Percentiles rank a stretch among this genome's conserved stretches.
phyloP scores from a whole-genome alignment of 1,140 invertebrate species.

The Drosophila truncata region DNA sequence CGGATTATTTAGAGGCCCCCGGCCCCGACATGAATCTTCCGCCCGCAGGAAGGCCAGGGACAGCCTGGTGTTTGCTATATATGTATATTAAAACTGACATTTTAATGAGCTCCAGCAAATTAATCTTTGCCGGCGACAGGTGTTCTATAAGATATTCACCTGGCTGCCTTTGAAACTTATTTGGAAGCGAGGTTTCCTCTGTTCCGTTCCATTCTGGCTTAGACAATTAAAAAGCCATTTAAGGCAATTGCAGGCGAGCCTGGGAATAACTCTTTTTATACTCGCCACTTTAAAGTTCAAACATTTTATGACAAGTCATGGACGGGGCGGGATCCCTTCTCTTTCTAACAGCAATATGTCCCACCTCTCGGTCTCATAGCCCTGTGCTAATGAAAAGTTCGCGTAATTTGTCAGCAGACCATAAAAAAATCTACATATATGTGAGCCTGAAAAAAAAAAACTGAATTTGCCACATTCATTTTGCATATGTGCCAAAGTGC shows the following conservation, averaged over 20 bases:
- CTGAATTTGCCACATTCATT: slow-evolving; percentile 43
- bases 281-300: slow-evolving; percentile 42
- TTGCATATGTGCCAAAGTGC: slow-evolving; percentile 47
- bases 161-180: slow-evolving; percentile 19
- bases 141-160: slow-evolving; percentile 23
- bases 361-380: slow-evolving; percentile 4
- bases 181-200: not conserved
- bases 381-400: slow-evolving; percentile 73
- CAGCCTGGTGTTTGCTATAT: slow-evolving; percentile 37
- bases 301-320: slow-evolving; percentile 43
- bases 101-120: slow-evolving; percentile 80
- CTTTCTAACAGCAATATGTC: slow-evolving; percentile 19
- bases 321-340: slow-evolving; percentile 9
- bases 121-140: slow-evolving; percentile 70
- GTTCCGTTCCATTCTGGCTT: slow-evolving; percentile 10
- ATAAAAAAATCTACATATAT: slow-evolving; percentile 66
- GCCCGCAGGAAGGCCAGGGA: slow-evolving; percentile 7
- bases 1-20: slow-evolving; percentile 70
- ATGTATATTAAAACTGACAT: slow-evolving; percentile 75
- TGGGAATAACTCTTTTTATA: slow-evolving; percentile 21
- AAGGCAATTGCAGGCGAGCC: slow-evolving; percentile 27
- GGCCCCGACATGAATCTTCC: slow-evolving; percentile 21
- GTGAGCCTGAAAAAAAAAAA: slow-evolving; percentile 25
- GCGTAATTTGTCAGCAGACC: slow-evolving; percentile 79
- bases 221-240: slow-evolving; percentile 60